Evolutionary conservation across 1,140 invertebrate species (phyloP).

Genomic region (Neelides sp.): DNA sequence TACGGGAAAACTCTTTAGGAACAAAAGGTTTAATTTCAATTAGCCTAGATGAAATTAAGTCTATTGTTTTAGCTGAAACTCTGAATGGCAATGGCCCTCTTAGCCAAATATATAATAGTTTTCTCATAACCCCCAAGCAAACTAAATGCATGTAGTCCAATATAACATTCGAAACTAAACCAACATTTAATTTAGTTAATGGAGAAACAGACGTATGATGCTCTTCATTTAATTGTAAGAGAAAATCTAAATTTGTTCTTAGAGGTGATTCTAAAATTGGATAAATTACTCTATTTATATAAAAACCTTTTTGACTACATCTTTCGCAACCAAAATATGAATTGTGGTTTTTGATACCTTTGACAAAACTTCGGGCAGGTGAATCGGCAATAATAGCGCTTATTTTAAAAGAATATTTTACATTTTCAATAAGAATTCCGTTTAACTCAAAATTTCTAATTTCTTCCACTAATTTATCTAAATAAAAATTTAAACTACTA

Average conservation of each 20-base stretch:
- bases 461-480: slow-evolving; percentile 33
- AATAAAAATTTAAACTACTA: slow-evolving; percentile 28
- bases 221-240: slow-evolving; percentile 19
- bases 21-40: background rate
- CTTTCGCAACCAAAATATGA: slow-evolving; percentile 33
- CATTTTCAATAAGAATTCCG: slow-evolving; percentile 28
- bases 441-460: slow-evolving; percentile 18
- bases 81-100: background rate
- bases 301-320: slow-evolving; percentile 27
- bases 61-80: background rate
- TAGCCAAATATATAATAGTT: slow-evolving; percentile 15
- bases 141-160: slow-evolving; percentile 31
- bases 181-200: slow-evolving; percentile 19
- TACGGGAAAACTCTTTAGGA: background rate
- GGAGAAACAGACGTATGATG: slow-evolving; percentile 15
- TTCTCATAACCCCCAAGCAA: slow-evolving; percentile 30
- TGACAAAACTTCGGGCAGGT: slow-evolving; percentile 32
- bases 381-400: slow-evolving; percentile 33
- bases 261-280: slow-evolving; percentile 11
- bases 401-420: slow-evolving; percentile 23
- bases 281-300: slow-evolving; percentile 15
- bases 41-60: background rate
- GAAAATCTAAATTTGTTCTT: slow-evolving; percentile 30
- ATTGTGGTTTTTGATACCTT: slow-evolving; percentile 30
- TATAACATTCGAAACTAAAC: slow-evolving; percentile 29